These are phyloP conservation scores for Tenodera sinensis DNA, from an alignment of 2,888 invertebrate species.

Conservation along the genomic window DNA sequence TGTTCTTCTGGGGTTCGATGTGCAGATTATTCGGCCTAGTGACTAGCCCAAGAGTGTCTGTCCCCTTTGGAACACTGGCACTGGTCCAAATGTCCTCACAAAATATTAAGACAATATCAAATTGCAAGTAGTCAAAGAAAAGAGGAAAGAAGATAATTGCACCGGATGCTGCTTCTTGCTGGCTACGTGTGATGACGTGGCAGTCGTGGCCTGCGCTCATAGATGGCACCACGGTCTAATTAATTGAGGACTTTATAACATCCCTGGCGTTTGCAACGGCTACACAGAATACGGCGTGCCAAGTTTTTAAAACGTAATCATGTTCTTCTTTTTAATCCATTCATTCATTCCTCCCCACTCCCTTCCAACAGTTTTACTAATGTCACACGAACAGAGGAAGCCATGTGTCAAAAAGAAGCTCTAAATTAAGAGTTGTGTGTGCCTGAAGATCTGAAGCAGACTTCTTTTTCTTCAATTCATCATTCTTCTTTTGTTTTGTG, in stretches of 20 bases:
- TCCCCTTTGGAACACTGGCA: neutral
- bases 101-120: neutral
- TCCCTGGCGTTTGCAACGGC: neutral
- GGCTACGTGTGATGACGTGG: neutral
- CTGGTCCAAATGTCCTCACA: neutral
- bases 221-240: conserved; percentile 15
- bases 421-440: conserved; percentile 5
- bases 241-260: conserved; percentile 10
- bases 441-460: neutral
- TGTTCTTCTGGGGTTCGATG: neutral
- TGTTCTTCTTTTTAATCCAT: neutral
- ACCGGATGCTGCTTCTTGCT: neutral
- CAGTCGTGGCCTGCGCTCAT: neutral
- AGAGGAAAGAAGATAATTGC: neutral
- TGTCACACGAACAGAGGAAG: conserved; percentile 4
- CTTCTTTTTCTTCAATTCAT: neutral
- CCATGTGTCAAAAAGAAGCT: conserved; percentile 10
- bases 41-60: neutral
- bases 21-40: neutral
- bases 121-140: neutral
- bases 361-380: neutral
- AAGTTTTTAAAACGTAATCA: conserved; percentile 1
- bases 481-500: neutral
- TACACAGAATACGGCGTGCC: neutral
- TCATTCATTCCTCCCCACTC: neutral